These are phyloP conservation scores for Bufo bufo DNA, from an alignment of 2,113 vertebrate species.

Conservation along the genomic window DNA sequence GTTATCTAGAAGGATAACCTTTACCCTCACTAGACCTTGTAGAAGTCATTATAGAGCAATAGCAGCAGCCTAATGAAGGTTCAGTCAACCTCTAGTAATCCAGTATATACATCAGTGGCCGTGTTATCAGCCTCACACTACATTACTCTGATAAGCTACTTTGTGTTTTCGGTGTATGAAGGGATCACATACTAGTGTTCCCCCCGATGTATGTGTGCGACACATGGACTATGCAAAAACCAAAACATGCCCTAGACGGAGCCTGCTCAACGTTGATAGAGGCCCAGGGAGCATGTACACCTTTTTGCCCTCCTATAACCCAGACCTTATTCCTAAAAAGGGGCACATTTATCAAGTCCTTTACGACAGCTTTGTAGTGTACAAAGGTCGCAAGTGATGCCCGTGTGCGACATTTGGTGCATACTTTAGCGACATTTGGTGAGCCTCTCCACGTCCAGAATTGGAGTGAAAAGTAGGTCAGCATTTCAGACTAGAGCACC, in stretches of 20 bases:
- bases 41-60: constrained; percentile 31
- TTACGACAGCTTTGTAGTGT: too few species aligned
- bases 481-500: too few species aligned
- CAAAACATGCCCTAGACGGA: background rate
- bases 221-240: background rate
- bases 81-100: background rate
- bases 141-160: background rate
- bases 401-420: too few species aligned
- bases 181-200: background rate
- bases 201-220: background rate
- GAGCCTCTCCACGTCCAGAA: too few species aligned
- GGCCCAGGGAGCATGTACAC: background rate
- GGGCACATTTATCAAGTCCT: too few species aligned
- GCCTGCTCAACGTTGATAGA: background rate
- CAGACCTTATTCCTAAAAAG: too few species aligned
- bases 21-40: constrained; percentile 6
- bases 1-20: constrained; percentile 28
- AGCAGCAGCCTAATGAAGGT: too few species aligned
- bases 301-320: too few species aligned
- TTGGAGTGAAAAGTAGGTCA: too few species aligned
- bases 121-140: background rate
- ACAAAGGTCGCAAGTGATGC: too few species aligned
- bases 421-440: too few species aligned
- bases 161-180: background rate
- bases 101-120: background rate